Evolutionary conservation across 2,888 invertebrate genomes (phyloP), one percentile per base, ranked within the genome.

Genomic region (Psylliodes chrysocephalus): DNA sequence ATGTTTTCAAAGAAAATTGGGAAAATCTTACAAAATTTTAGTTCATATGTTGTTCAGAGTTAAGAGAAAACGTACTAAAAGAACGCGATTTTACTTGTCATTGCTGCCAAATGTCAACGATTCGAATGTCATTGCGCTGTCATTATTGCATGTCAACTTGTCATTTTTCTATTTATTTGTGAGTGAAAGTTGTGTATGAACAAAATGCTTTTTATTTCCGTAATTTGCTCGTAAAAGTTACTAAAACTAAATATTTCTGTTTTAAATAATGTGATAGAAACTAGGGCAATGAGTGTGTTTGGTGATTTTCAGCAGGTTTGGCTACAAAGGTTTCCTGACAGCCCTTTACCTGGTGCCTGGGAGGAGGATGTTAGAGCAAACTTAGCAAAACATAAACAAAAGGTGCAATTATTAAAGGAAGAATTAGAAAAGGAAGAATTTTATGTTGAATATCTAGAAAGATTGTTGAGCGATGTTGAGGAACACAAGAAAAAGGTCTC

Each of bases 291-390:
- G 94, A 94, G 93, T 86, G 93, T 94, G 81, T 94, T 93, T 83
- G 91, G 91, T 81, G 94, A 94, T 86, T 94, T 94, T 84, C 93
- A 93, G 85, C 91, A 92, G 82, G 91, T 94, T 84, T 95, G 95
- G 94, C 89, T 90, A 85, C 91, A 94, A 86, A 88, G 94, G 80
- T 95, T 94, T 87, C 94, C 94, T 74, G 93, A 93, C 80, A 93
- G 93, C 85, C 91, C 92, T 75, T 86, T 95, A 77, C 94, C 95
- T 82, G 92, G 92, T 81, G 94, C 94, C 81, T 94, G 94, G 94
- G 94, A 94, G 83, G 94, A 93, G 85, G 94, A 95, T 86, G 94
- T 95, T 79, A 89, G 94, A 80, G 92, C 93, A 74, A 94, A 94
- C 85, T 87, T 95, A 77, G 89, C 91, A 78, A 92, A 93, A 84